phyloP scores from a whole-genome alignment of 2,797 vertebrate species.

The Tamandua tetradactyla region DNA sequence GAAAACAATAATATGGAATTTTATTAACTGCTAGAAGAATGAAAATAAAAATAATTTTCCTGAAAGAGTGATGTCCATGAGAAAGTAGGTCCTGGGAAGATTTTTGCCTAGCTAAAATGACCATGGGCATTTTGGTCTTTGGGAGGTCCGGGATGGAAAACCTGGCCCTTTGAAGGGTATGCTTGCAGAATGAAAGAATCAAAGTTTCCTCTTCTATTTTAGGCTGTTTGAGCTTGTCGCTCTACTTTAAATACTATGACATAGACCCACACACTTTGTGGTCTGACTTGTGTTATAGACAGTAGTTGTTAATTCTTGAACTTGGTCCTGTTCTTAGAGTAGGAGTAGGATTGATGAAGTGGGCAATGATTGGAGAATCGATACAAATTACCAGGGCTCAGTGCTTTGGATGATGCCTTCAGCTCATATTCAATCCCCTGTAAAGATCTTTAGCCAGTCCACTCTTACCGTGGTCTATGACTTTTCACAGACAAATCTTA shows the following conservation, averaged over 20 bases:
- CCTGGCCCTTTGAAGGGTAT: neutral
- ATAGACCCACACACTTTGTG: neutral
- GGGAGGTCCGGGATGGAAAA: neutral
- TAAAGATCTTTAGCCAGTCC: neutral
- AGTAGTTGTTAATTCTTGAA: neutral
- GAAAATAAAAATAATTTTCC: neutral
- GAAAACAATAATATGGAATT: neutral
- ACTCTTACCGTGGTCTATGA: neutral
- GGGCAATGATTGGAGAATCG: neutral
- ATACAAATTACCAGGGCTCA: neutral
- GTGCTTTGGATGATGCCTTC: neutral
- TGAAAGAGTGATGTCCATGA: neutral
- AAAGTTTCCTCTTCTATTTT: neutral
- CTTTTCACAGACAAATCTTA: neutral
- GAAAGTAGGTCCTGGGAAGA: neutral
- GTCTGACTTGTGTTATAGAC: neutral
- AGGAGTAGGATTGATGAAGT: neutral
- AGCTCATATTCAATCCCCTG: neutral
- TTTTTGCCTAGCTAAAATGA: neutral
- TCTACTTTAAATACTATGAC: neutral
- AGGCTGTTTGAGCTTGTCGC: neutral
- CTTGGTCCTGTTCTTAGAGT: neutral
- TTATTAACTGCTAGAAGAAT: neutral
- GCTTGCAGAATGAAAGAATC: neutral
- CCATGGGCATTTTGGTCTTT: neutral